Conservation (phyloP, 2,113 vertebrate species). For the Narcine bancroftii region DNA sequence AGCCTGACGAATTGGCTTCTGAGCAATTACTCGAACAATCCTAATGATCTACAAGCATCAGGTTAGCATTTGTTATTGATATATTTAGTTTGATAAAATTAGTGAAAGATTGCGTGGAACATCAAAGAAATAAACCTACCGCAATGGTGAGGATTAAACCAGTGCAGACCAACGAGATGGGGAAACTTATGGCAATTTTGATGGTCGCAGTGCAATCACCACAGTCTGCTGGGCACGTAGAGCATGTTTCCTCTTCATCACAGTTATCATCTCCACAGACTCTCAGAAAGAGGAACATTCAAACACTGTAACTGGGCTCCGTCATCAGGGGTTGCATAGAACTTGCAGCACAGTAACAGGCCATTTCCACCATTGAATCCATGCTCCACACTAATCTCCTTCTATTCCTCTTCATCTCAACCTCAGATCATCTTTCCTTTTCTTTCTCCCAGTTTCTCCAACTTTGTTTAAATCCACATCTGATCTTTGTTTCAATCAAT, state of each 20-base stretch:
- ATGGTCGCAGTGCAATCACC: constrained; percentile 56
- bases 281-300: constrained; percentile 43
- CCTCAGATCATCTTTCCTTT: background rate
- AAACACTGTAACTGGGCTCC: background rate
- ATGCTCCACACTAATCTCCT: background rate
- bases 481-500: background rate
- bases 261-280: constrained; percentile 67
- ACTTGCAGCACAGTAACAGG: background rate
- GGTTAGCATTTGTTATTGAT: too few species aligned
- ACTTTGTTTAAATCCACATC: background rate
- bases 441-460: background rate
- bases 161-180: constrained; percentile 58
- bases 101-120: too few species aligned
- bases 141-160: constrained; percentile 57
- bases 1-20: too few species aligned
- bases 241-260: constrained; percentile 65
- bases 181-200: constrained; percentile 59
- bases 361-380: background rate
- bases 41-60: background rate
- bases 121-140: constrained; percentile 48
- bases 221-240: constrained; percentile 63
- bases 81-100: background rate
- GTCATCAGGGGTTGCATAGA: background rate
- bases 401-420: background rate
- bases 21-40: too few species aligned